phyloP scores from a whole-genome alignment of 2,888 invertebrate genomes.

The Blastobasis adustella region DNA sequence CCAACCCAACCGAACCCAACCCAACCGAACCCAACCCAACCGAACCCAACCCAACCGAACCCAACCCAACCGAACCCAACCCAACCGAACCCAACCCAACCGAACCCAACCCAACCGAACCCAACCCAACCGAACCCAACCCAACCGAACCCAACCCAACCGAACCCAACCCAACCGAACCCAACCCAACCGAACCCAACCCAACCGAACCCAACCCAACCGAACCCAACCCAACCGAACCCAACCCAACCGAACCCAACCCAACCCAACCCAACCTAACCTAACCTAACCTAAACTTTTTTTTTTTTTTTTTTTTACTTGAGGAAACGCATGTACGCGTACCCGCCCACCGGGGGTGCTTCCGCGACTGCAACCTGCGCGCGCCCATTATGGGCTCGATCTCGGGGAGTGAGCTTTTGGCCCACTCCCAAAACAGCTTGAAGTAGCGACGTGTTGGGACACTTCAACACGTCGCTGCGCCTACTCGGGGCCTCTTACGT shows the following conservation, averaged over 20 bases:
- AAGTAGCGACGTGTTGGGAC: no score
- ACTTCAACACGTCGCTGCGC: no score
- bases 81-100: conserved; percentile 9
- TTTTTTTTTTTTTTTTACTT: background rate
- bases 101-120: conserved; percentile 6
- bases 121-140: conserved; percentile 8
- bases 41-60: conserved; percentile 8
- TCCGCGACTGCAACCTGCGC: background rate
- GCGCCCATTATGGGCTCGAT: no score
- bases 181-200: conserved; percentile 10
- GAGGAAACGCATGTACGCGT: background rate
- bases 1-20: conserved; percentile 10
- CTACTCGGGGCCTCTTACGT: no score
- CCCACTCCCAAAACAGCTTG: no score
- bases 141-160: conserved; percentile 5
- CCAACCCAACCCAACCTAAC: conserved; percentile 8
- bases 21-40: conserved; percentile 9
- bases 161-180: conserved; percentile 9
- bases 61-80: conserved; percentile 7
- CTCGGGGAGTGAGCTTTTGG: no score
- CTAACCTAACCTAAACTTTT: conserved; percentile 7
- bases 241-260: conserved; percentile 8
- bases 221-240: conserved; percentile 7
- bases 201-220: conserved; percentile 10
- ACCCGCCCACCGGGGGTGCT: background rate